Base-by-base conservation (phyloP, 2,888 invertebrate genomes). In the Philereme transversata region DNA sequence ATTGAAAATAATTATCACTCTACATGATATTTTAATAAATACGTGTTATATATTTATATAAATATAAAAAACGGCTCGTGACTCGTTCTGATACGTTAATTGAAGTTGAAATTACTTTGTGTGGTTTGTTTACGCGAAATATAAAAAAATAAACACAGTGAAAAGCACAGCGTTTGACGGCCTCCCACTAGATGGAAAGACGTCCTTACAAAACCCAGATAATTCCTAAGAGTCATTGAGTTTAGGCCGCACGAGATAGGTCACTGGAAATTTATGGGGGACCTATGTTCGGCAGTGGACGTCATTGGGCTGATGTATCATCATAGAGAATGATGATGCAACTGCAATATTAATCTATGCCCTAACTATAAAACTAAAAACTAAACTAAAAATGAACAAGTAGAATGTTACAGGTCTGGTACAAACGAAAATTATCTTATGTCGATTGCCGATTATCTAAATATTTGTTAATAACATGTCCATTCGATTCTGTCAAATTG, bases 401-500 rank as follows among this genome's bases (percentile, higher is more conserved):
- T 4, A 4, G 44, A 40, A 11, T 47, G 0, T 8, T 41, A 41
- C 46, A 22, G 22, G 22, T 46, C 5, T 5, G 5, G 22, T 8
- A 46, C 7, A 4, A 5, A 5, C 4, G 5, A 5, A 43, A 43
- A 43, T 10, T 43, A 43, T 43, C 43, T n/a, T 5, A 5, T 10
- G n/a, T n/a, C 36, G 36, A 49, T 36, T 10, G n/a, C 8, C n/a
- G n/a, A 36, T 38, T 4, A 36, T 49, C 43, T 43, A 2, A 10
- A 49, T 36, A 36, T 33, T 36, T 49, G 36, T n/a, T 11, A 10
- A 34, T 9, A 11, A 55, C 51, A 53, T 52, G 22, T 34, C 36
- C 10, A 50, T 52, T 22, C 51, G 50, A 67, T 65, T 73, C 73
- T 70, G 73, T 72, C 68, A 69, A 72, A 62, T 53, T 60, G 75